Evolutionary conservation across 2,113 vertebrate species (phyloP).

Genomic region (Emydocephalus ijimae): DNA sequence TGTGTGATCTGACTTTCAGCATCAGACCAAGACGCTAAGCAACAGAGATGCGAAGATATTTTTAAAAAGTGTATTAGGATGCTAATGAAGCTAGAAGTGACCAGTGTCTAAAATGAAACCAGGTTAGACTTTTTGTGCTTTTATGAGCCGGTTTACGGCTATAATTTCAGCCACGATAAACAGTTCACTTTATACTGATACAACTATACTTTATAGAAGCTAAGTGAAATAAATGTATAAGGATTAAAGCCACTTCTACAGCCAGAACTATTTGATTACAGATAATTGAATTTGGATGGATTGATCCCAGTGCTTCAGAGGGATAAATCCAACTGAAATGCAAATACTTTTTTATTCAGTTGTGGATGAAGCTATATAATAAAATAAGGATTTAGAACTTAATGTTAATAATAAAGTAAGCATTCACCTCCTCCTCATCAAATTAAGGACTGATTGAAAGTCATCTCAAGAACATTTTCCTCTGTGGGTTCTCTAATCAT

Average conservation of each 20-base stretch:
- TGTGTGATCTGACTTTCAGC: neutral
- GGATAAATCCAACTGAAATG: neutral
- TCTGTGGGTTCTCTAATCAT: neutral
- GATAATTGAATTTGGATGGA: constrained; percentile 12
- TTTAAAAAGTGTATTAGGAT: constrained; percentile 30
- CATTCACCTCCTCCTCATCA: neutral
- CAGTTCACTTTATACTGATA: neutral
- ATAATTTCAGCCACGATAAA: constrained; percentile 24
- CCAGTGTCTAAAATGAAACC: neutral
- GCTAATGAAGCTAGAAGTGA: constrained; percentile 15
- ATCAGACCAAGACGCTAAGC: neutral
- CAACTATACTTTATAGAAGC: constrained; percentile 10
- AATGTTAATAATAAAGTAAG: neutral
- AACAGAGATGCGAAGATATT: constrained; percentile 32
- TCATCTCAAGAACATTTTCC: neutral
- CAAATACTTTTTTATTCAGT: neutral
- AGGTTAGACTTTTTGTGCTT: constrained; percentile 1
- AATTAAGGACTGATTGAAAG: neutral
- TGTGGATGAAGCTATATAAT: neutral
- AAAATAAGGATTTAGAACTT: neutral
- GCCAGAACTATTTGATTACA: neutral
- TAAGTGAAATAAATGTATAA: neutral
- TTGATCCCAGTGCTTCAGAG: neutral
- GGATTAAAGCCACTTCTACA: neutral
- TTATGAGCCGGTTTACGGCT: neutral